Evolutionary conservation across 2,888 invertebrate species (phyloP).

Genomic region (Pogonocherus hispidulus): DNA sequence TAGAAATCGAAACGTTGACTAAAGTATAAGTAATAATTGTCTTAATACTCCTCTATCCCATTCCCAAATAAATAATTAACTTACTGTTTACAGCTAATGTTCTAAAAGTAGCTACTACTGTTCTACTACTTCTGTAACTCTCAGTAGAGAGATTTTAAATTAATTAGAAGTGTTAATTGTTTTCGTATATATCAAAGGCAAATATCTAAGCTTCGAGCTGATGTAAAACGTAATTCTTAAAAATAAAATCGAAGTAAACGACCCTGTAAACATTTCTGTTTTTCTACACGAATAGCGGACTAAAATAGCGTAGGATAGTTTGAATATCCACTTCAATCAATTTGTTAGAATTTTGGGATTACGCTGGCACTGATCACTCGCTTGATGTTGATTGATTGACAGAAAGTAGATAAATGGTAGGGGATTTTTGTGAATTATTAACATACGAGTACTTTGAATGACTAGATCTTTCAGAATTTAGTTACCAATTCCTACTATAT

Average conservation of each 20-base stretch:
- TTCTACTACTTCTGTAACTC: too few relatives aligned
- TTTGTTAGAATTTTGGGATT: conserved; percentile 31
- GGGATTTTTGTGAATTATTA: conserved; percentile 24
- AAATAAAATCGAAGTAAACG: conserved; percentile 2
- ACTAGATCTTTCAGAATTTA: not conserved
- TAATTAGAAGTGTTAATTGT: too few relatives aligned
- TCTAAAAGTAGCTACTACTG: too few relatives aligned
- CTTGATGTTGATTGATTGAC: conserved; percentile 27
- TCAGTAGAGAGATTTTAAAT: too few relatives aligned
- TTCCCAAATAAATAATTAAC: too few relatives aligned
- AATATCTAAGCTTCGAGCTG: too few relatives aligned
- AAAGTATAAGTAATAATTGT: too few relatives aligned
- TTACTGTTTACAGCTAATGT: too few relatives aligned
- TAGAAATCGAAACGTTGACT: too few relatives aligned
- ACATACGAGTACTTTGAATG: conserved; percentile 20
- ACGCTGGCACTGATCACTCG: conserved; percentile 21
- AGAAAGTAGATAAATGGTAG: conserved; percentile 27
- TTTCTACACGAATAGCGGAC: conserved; percentile 4
- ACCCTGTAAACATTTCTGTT: not conserved
- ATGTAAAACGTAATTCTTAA: too few relatives aligned
- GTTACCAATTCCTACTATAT: not conserved
- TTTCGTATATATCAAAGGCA: too few relatives aligned
- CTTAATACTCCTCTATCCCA: too few relatives aligned
- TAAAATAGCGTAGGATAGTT: conserved; percentile 10
- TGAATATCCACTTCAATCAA: conserved; percentile 28